Conservation (phyloP, 2,888 invertebrate species). For the Drosophila trichaetosa region DNA sequence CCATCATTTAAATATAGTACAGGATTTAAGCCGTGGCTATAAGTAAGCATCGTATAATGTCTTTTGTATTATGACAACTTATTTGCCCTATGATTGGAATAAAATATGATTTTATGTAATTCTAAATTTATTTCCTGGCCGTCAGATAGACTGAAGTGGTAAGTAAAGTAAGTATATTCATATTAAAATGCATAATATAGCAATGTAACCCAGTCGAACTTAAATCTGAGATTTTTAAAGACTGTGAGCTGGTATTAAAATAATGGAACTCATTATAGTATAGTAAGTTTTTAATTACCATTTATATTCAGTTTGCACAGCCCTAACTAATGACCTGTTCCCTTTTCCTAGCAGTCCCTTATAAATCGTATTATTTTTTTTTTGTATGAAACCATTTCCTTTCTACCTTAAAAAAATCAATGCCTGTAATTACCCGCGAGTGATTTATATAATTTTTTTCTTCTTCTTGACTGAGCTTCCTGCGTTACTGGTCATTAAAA, state of each 20-base stretch:
- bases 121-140: neutral
- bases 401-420: conserved; percentile 1
- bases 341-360: neutral
- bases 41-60: conserved; percentile 16
- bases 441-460: neutral
- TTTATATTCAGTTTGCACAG: neutral
- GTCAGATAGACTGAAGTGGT: neutral
- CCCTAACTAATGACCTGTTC: neutral
- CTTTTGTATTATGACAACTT: conserved; percentile 37
- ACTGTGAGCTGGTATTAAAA: neutral
- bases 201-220: neutral
- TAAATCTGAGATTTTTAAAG: neutral
- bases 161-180: neutral
- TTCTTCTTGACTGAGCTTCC: conserved; percentile 12
- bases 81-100: conserved; percentile 37
- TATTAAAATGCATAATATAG: neutral
- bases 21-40: conserved; percentile 22
- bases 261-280: neutral
- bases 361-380: neutral
- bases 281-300: neutral
- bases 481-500: conserved; percentile 14
- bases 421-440: conserved; percentile 31
- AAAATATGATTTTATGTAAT: conserved; percentile 46
- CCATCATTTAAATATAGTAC: conserved; percentile 25
- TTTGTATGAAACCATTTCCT: neutral